A percentile compares a stretch with the other conserved stretches of the same genome.
Evolutionary conservation across 2,888 invertebrate genomes (phyloP).

Genomic region (Lasioglossum malachurum): DNA sequence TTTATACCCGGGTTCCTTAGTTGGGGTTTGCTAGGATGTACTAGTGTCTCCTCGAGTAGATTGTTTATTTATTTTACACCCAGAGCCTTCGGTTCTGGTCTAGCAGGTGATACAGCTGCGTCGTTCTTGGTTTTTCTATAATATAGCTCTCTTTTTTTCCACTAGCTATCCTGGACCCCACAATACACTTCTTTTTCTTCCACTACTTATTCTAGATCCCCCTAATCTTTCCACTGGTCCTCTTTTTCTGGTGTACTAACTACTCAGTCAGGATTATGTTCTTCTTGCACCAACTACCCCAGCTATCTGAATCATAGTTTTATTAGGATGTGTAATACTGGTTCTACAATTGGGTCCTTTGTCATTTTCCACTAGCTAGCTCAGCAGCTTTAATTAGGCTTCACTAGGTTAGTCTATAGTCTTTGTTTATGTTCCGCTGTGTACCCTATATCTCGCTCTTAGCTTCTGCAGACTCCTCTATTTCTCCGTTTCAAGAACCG

Average conservation of each 20-base stretch:
- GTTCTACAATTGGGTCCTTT: background rate
- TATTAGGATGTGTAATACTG: background rate
- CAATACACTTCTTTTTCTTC: background rate
- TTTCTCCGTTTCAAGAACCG: background rate
- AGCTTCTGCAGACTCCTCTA: background rate
- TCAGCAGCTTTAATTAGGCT: too few relatives aligned
- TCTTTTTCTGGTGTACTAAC: background rate
- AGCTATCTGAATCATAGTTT: background rate
- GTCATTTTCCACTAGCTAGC: too few relatives aligned
- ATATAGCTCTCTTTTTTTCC: background rate
- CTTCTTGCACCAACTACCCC: background rate
- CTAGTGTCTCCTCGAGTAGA: background rate
- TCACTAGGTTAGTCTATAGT: too few relatives aligned
- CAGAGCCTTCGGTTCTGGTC: background rate
- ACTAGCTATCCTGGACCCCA: background rate
- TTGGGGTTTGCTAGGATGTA: background rate
- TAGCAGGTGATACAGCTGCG: background rate
- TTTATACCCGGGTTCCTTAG: constrained; percentile 6
- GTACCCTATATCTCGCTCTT: background rate
- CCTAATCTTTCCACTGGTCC: background rate
- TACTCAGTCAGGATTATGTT: background rate
- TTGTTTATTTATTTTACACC: background rate
- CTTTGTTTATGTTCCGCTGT: background rate
- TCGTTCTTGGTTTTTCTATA: background rate
- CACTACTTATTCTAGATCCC: background rate